Conservation (phyloP, 2,113 vertebrate species). For the Oxyruncus cristatus region DNA sequence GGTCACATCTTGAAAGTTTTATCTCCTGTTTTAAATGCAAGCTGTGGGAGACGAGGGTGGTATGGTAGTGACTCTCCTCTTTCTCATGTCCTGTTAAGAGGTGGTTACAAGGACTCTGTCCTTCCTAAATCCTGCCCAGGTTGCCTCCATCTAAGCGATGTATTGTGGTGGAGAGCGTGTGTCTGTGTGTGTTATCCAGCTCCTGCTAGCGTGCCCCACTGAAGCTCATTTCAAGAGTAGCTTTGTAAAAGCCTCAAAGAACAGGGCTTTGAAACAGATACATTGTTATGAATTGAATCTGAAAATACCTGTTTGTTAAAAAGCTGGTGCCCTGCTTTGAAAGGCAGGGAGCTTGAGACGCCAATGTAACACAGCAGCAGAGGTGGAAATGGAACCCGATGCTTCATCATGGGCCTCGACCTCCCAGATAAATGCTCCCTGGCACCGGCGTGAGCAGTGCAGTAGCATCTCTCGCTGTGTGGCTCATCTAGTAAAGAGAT, state of each 20-base stretch:
- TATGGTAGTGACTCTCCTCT: neutral
- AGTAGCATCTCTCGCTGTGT: neutral
- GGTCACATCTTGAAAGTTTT: neutral
- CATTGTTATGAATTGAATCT: neutral
- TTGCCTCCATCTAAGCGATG: neutral
- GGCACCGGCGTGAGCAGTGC: fast-evolving
- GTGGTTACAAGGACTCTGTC: neutral
- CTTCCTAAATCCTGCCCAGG: neutral
- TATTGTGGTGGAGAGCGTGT: neutral
- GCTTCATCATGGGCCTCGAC: neutral
- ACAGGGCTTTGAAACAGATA: neutral
- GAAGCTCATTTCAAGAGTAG: neutral
- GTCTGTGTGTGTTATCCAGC: neutral
- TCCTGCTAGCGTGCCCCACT: neutral
- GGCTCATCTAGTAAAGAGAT: neutral
- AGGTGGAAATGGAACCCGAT: neutral
- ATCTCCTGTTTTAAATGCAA: neutral
- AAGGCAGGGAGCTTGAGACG: neutral
- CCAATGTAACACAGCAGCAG: fast-evolving
- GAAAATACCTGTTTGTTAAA: neutral
- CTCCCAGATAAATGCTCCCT: neutral
- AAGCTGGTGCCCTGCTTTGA: neutral
- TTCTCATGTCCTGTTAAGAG: neutral
- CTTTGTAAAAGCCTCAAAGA: neutral
- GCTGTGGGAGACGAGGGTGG: neutral